Evolutionary conservation across 2,113 vertebrate genomes (phyloP).

Genomic region (Tautogolabrus adspersus): DNA sequence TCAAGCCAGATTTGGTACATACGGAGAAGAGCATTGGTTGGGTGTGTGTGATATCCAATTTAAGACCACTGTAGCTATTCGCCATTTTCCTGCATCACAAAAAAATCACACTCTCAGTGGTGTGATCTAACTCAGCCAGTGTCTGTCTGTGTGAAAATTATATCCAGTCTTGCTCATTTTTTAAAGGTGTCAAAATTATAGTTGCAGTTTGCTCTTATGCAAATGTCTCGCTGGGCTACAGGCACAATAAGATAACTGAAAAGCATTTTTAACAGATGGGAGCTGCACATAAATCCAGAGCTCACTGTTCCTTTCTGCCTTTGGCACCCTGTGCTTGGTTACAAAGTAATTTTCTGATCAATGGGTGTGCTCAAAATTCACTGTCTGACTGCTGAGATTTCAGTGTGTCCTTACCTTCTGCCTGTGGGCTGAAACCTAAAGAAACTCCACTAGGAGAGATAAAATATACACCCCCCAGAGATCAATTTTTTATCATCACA

Average conservation of each 20-base stretch:
- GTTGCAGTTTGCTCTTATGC: conserved; percentile 47
- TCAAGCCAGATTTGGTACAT: background rate
- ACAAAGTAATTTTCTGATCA: conserved; percentile 55
- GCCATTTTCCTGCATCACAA: conserved; percentile 17
- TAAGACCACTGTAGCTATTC: conserved; percentile 13
- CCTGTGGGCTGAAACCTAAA: conserved; percentile 19
- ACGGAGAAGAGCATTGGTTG: background rate
- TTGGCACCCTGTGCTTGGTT: conserved; percentile 24
- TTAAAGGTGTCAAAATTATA: conserved; percentile 50
- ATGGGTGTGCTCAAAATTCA: conserved; percentile 39
- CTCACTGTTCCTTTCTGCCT: conserved; percentile 24
- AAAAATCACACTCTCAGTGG: conserved; percentile 27
- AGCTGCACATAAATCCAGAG: conserved; percentile 38
- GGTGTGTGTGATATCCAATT: conserved; percentile 3
- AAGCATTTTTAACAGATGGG: conserved; percentile 54
- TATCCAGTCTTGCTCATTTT: conserved; percentile 21
- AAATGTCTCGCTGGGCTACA: conserved; percentile 46
- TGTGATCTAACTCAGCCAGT: conserved; percentile 34
- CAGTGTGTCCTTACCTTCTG: conserved; percentile 21
- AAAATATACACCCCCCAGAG: background rate
- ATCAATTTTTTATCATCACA: conserved; percentile 19
- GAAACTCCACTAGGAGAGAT: conserved; percentile 25
- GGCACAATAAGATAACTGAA: conserved; percentile 38
- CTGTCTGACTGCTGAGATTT: conserved; percentile 40
- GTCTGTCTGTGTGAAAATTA: conserved; percentile 38